Percentiles rank a stretch among this genome's conserved stretches.
phyloP scores from a whole-genome alignment of 2,888 invertebrate species.

The Chrysodeixis includens region DNA sequence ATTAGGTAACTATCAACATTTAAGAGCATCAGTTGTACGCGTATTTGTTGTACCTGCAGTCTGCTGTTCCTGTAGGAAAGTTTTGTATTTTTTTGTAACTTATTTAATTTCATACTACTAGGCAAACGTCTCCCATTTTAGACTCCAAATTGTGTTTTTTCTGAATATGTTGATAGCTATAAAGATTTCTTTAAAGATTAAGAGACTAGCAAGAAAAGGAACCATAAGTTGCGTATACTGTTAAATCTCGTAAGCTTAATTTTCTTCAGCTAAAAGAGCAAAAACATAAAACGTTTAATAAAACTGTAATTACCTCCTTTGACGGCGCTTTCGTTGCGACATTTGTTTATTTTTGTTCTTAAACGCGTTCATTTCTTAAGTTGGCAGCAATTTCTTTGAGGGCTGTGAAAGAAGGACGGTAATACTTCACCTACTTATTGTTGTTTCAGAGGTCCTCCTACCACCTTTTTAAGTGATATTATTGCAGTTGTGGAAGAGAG shows the following conservation, averaged over 20 bases:
- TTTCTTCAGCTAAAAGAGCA: background rate
- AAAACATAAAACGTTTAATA: background rate
- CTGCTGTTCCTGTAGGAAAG: too few relatives aligned
- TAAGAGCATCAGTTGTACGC: too few relatives aligned
- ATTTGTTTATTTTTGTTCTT: slow-evolving; percentile 13
- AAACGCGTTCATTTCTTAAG: slow-evolving; percentile 22
- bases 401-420: slow-evolving; percentile 17
- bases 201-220: background rate
- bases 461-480: too few relatives aligned
- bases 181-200: background rate
- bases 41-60: too few relatives aligned
- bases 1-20: background rate
- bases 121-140: too few relatives aligned
- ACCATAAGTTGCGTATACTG: background rate
- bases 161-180: too few relatives aligned
- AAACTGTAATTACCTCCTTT: slow-evolving; percentile 6
- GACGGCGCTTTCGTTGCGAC: background rate
- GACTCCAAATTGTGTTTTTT: too few relatives aligned
- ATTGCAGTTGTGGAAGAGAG: too few relatives aligned
- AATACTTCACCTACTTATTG: slow-evolving; percentile 38
- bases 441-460: slow-evolving; percentile 11
- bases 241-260: background rate
- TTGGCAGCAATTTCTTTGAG: slow-evolving; percentile 41
- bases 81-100: too few relatives aligned
- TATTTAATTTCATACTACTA: too few relatives aligned